Conservation (phyloP, 2,797 vertebrate species). For the Pangasius larnaudii region DNA sequence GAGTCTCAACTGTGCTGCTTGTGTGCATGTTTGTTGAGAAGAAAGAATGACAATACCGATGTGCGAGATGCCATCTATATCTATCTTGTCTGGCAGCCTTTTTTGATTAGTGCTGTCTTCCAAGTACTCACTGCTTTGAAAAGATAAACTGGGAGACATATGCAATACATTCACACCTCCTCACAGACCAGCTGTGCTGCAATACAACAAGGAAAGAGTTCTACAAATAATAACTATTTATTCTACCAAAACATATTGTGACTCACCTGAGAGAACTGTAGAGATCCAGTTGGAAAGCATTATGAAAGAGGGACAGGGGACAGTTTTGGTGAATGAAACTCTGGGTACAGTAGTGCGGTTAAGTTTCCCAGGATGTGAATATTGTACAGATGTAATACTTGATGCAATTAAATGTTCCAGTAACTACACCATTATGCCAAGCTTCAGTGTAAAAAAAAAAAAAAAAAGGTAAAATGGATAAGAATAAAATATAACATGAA, state of each 20-base stretch:
- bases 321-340: conserved; percentile 39
- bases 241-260: not conserved
- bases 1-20: not conserved
- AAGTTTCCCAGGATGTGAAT: not conserved
- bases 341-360: not conserved
- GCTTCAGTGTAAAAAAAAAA: not conserved
- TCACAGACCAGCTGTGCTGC: not conserved
- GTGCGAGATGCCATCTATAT: not conserved
- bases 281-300: conserved; percentile 51
- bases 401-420: not conserved
- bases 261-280: conserved; percentile 79
- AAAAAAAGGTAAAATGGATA: not conserved
- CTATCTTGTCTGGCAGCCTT: not conserved
- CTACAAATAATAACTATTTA: not conserved
- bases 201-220: not conserved
- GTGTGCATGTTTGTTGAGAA: not conserved
- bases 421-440: not conserved
- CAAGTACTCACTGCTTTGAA: not conserved
- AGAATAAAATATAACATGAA: not conserved
- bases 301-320: conserved; percentile 49
- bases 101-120: not conserved
- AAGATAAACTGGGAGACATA: not conserved
- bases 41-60: not conserved
- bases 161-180: not conserved
- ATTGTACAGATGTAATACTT: not conserved